A percentile compares a stretch with the other conserved stretches of the same genome.
phyloP scores from a whole-genome alignment of 2,888 invertebrate genomes.

The Acrobeloides nanus region DNA sequence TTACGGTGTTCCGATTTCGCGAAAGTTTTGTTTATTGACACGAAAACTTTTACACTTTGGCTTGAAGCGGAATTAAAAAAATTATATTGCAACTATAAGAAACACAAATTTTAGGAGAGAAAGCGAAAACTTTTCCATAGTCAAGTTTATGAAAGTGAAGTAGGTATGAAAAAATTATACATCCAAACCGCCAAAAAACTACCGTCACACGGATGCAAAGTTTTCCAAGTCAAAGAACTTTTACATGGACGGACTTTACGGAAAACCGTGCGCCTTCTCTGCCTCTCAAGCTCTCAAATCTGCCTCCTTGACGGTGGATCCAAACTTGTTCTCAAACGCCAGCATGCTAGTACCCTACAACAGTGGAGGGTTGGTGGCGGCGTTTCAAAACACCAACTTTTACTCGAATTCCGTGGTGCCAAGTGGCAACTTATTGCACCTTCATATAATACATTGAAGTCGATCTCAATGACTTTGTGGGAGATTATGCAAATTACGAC shows the following conservation, averaged over 20 bases:
- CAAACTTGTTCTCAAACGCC: constrained; percentile 60
- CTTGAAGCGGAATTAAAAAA: no score
- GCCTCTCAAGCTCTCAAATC: constrained; percentile 61
- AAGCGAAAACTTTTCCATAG: constrained; percentile 65
- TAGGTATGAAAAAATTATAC: constrained; percentile 64
- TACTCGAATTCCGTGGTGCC: constrained; percentile 62
- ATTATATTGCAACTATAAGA: background rate
- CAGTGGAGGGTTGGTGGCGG: constrained; percentile 65
- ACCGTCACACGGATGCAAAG: constrained; percentile 63
- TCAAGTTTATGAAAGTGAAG: constrained; percentile 63
- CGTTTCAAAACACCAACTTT: constrained; percentile 62
- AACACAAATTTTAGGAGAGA: constrained; percentile 59
- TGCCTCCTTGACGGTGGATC: constrained; percentile 63
- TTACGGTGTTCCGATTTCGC: no score
- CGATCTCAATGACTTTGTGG: constrained; percentile 60
- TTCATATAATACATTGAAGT: constrained; percentile 60
- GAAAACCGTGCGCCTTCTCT: constrained; percentile 62
- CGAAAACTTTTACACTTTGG: no score
- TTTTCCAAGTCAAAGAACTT: constrained; percentile 64
- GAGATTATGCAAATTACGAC: constrained; percentile 61
- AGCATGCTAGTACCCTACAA: constrained; percentile 61
- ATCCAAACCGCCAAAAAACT: constrained; percentile 63
- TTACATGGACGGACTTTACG: constrained; percentile 62
- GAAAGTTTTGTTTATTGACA: no score
- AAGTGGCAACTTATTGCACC: constrained; percentile 60